Conservation (phyloP, 2,797 vertebrate species). For the Acanthornis magna region DNA sequence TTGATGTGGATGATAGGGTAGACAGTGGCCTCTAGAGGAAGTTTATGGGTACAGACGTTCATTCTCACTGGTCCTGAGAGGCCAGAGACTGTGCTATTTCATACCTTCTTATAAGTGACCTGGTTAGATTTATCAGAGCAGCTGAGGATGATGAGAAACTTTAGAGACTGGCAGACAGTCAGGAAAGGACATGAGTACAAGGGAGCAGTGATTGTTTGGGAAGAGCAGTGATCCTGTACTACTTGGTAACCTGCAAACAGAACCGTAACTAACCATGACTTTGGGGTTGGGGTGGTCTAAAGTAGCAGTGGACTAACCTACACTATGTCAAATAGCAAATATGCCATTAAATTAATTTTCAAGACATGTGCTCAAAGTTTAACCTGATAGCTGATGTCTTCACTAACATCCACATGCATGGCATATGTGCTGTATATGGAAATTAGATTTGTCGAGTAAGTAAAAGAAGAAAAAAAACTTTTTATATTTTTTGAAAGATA, state of each 20-base stretch:
- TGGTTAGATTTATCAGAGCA: neutral
- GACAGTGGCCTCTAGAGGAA: slow-evolving; percentile 62
- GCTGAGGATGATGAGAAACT: neutral
- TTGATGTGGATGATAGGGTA: neutral
- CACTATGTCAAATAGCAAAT: neutral
- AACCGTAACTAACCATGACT: neutral
- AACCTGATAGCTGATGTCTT: neutral
- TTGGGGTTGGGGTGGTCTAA: neutral
- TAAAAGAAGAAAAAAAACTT: neutral
- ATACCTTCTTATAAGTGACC: neutral
- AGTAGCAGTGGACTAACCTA: neutral
- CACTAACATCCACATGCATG: neutral
- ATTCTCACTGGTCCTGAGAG: neutral
- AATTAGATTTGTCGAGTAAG: neutral
- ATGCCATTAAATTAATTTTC: neutral
- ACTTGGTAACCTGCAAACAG: neutral
- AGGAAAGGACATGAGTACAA: neutral
- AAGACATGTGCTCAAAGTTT: neutral
- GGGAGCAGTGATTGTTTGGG: neutral
- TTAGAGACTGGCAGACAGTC: neutral
- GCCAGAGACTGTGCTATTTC: neutral
- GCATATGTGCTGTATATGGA: neutral
- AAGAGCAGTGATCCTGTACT: neutral
- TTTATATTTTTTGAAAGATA: neutral
- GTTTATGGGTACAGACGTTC: neutral